phyloP scores from a whole-genome alignment of 2,797 vertebrate genomes.

The Melanogrammus aeglefinus region DNA sequence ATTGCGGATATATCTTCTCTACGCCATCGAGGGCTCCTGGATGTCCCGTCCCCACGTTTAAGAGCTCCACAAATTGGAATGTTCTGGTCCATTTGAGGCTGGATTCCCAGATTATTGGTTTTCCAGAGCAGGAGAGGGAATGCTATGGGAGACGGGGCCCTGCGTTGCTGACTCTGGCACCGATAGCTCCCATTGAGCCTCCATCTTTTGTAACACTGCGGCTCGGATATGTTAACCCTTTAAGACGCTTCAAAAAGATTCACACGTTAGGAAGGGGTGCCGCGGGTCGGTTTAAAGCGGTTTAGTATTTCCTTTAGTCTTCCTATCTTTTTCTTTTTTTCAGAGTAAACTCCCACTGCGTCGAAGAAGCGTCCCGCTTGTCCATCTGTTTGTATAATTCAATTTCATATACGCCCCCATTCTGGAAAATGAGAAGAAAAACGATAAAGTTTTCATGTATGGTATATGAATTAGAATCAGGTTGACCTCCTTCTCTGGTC shows the following conservation, averaged over 20 bases:
- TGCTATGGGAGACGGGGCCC: slow-evolving; percentile 58
- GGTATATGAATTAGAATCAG: slow-evolving; percentile 40
- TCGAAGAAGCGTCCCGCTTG: not conserved
- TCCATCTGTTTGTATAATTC: not conserved
- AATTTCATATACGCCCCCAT: slow-evolving; percentile 1
- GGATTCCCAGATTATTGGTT: slow-evolving; percentile 62
- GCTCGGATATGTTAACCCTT: slow-evolving; percentile 61
- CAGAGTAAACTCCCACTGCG: not conserved
- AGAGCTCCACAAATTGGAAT: slow-evolving; percentile 44
- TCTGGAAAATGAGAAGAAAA: slow-evolving; percentile 10
- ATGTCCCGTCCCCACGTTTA: slow-evolving; percentile 51
- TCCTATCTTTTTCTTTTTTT: not conserved
- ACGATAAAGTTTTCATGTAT: slow-evolving; percentile 15
- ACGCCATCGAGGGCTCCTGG: slow-evolving; percentile 48
- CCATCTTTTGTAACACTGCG: slow-evolving; percentile 68
- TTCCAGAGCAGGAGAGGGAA: slow-evolving; percentile 63
- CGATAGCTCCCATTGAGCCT: slow-evolving; percentile 69
- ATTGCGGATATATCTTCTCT: not conserved
- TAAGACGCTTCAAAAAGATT: slow-evolving; percentile 38
- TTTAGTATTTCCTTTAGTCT: not conserved
- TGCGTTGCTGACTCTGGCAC: slow-evolving; percentile 69
- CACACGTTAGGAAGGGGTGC: not conserved
- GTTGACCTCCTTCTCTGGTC: slow-evolving; percentile 45
- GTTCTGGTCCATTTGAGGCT: slow-evolving; percentile 52
- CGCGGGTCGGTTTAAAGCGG: not conserved